Evolutionary conservation across 1,140 invertebrate genomes (phyloP).

Genomic region (Rhyzopertha dominica): DNA sequence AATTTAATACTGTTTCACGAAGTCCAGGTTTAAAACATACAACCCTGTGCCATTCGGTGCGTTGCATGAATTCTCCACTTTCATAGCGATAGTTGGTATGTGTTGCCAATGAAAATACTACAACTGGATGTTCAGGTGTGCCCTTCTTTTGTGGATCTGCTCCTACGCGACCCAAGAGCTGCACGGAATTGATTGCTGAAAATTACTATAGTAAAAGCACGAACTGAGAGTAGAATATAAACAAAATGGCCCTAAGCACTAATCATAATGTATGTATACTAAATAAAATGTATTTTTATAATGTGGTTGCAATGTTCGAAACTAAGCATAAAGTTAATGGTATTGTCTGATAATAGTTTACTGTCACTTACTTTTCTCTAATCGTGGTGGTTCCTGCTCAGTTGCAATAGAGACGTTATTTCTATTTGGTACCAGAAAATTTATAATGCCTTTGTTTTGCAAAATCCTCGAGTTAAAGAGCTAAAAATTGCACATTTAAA

Average conservation of each 20-base stretch:
- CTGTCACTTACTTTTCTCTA: constrained; percentile 27
- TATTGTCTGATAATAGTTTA: background rate
- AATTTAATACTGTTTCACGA: constrained; percentile 70
- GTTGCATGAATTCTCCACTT: constrained; percentile 71
- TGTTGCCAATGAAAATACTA: constrained; percentile 87
- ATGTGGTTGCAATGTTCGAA: background rate
- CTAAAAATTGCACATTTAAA: no score
- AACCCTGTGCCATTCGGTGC: constrained; percentile 88
- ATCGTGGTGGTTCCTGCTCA: constrained; percentile 24
- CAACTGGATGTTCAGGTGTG: constrained; percentile 73
- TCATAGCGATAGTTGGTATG: constrained; percentile 77
- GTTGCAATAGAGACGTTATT: no score
- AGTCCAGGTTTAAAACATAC: constrained; percentile 82
- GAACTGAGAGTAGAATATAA: background rate
- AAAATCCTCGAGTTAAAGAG: no score
- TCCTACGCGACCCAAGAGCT: constrained; percentile 79
- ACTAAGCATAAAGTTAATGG: background rate
- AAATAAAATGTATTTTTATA: background rate
- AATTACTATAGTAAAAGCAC: constrained; percentile 24
- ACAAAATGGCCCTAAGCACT: background rate
- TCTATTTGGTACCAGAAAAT: no score
- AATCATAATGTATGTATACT: background rate
- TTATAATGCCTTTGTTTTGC: no score
- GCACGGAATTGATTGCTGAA: constrained; percentile 83
- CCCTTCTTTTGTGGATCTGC: constrained; percentile 81